Percentiles rank a stretch among this genome's conserved stretches.
Conservation (phyloP, 1,140 invertebrate genomes). For the Caenorhabditis brenneri region DNA sequence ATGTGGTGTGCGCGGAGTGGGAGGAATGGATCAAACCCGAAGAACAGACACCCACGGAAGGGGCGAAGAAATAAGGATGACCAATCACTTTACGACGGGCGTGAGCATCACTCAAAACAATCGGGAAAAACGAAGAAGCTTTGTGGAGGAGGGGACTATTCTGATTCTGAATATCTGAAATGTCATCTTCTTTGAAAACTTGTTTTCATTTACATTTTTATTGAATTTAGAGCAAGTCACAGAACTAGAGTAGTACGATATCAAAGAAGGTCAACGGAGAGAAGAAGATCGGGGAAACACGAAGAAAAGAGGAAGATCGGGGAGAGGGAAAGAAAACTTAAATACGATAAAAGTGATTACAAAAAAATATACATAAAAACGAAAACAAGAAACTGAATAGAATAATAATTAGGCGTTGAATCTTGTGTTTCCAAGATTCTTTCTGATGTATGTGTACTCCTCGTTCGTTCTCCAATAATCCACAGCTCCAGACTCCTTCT, state of each 20-base stretch:
- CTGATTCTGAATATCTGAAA: no score
- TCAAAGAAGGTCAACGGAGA: no score
- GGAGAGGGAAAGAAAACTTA: background rate
- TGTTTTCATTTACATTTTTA: no score
- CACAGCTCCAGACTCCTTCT: background rate
- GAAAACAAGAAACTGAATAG: background rate
- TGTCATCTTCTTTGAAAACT: no score
- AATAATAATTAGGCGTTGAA: background rate
- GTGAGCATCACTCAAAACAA: background rate
- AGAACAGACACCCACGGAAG: background rate
- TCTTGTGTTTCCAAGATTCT: background rate
- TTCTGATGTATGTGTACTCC: background rate
- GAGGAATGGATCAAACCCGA: background rate
- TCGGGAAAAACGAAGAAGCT: background rate
- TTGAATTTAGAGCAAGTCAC: no score
- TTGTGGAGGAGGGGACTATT: no score
- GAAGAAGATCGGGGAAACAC: no score
- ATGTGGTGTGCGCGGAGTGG: slow-evolving; percentile 27
- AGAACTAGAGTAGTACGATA: no score
- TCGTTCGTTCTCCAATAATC: background rate
- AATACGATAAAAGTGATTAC: no score
- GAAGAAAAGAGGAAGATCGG: no score
- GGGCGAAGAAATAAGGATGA: background rate
- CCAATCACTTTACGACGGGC: slow-evolving; percentile 10
- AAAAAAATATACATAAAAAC: no score